A percentile compares a stretch with the other conserved stretches of the same genome.
Conservation (phyloP, 2,888 invertebrate genomes). For the Agapostemon virescens region DNA sequence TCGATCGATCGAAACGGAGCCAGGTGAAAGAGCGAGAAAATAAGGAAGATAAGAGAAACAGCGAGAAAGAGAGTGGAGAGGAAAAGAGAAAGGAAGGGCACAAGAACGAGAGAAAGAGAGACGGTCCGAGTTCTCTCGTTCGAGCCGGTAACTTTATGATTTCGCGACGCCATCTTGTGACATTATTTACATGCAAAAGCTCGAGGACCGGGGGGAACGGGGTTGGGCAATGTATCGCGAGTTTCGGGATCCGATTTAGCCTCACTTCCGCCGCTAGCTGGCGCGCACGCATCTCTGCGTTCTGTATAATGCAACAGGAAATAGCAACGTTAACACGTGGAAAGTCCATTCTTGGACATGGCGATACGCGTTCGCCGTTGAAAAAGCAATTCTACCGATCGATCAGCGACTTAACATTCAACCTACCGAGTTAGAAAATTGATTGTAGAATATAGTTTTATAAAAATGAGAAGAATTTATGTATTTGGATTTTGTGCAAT, state of each 20-base stretch:
- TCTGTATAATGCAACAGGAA: constrained; percentile 71
- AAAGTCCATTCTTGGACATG: constrained; percentile 63
- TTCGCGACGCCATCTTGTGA: constrained; percentile 66
- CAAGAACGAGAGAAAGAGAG: constrained; percentile 13
- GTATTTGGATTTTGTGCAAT: too few species aligned
- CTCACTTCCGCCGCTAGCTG: constrained; percentile 63
- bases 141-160: constrained; percentile 62
- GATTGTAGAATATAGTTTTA: too few species aligned
- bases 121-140: constrained; percentile 49
- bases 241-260: constrained; percentile 71
- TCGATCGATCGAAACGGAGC: constrained; percentile 49
- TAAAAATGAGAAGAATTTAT: too few species aligned
- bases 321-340: constrained; percentile 67
- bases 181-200: constrained; percentile 75
- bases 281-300: constrained; percentile 55
- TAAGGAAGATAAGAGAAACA: not conserved
- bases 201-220: constrained; percentile 30
- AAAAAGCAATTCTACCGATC: constrained; percentile 6
- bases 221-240: constrained; percentile 59
- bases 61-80: not conserved
- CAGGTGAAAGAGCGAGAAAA: constrained; percentile 14
- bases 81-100: not conserved
- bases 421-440: too few species aligned
- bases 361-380: constrained; percentile 26
- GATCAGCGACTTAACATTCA: not conserved